These are phyloP conservation scores for Morone chrysops DNA, from an alignment of 2,113 vertebrate species.

Conservation along the genomic window DNA sequence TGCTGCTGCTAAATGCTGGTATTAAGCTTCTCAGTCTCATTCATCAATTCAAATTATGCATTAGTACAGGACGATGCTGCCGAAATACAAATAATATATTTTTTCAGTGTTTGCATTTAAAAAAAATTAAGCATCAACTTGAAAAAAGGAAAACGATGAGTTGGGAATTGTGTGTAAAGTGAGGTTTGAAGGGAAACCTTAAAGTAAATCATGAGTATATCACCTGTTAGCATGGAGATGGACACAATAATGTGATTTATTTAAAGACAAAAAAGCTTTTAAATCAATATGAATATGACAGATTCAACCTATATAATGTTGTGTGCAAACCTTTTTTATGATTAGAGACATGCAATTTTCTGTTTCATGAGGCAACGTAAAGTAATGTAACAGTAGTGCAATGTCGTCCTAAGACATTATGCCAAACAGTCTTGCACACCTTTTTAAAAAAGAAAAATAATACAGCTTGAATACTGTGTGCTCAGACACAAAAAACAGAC, in stretches of 20 bases:
- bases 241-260: background rate
- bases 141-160: background rate
- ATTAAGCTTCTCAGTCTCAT: background rate
- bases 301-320: background rate
- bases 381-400: background rate
- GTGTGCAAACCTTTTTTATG: background rate
- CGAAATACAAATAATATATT: background rate
- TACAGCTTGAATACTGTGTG: background rate
- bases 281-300: background rate
- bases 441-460: background rate
- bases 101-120: background rate
- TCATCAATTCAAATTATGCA: background rate
- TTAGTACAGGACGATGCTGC: background rate
- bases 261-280: background rate
- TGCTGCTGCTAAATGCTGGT: background rate
- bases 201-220: background rate
- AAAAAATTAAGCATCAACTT: background rate
- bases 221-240: background rate
- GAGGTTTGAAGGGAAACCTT: background rate
- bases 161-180: background rate
- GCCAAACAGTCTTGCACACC: background rate
- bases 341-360: background rate
- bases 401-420: background rate
- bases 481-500: background rate
- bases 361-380: background rate